These are phyloP conservation scores for Zosterops lateralis DNA, from an alignment of 2,113 vertebrate genomes.

Conservation along the genomic window DNA sequence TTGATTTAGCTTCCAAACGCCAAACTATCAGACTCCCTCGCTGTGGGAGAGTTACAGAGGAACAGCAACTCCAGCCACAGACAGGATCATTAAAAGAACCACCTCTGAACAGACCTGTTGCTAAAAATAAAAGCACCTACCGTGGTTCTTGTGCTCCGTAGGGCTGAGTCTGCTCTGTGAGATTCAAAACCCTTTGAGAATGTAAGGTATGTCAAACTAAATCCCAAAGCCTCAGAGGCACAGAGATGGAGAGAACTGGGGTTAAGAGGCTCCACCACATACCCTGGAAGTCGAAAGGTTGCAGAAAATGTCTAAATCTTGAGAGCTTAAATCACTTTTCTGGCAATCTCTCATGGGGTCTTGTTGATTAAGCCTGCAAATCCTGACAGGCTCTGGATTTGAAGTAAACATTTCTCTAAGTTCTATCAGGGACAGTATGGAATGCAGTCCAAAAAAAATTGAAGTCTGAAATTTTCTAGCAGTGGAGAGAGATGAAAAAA, in stretches of 20 bases:
- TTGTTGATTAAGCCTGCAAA: background rate
- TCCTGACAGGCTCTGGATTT: background rate
- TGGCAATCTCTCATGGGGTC: background rate
- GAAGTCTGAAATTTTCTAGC: background rate
- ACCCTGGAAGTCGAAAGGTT: background rate
- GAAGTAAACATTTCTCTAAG: background rate
- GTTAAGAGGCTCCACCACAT: background rate
- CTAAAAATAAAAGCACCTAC: background rate
- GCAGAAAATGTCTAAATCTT: background rate
- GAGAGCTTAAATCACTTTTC: background rate
- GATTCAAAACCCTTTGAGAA: background rate
- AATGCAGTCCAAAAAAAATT: background rate
- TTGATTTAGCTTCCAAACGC: background rate
- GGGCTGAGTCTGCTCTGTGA: background rate
- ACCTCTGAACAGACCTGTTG: background rate
- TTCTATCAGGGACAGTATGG: background rate
- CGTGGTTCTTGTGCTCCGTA: background rate
- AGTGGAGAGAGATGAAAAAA: background rate
- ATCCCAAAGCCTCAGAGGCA: background rate
- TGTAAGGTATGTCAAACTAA: background rate
- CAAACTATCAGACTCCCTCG: background rate
- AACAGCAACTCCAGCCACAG: background rate
- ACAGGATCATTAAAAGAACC: background rate
- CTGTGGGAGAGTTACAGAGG: background rate
- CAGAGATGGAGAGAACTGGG: background rate